phyloP scores from a whole-genome alignment of 2,888 invertebrate genomes.

The Augiades crinisus region DNA sequence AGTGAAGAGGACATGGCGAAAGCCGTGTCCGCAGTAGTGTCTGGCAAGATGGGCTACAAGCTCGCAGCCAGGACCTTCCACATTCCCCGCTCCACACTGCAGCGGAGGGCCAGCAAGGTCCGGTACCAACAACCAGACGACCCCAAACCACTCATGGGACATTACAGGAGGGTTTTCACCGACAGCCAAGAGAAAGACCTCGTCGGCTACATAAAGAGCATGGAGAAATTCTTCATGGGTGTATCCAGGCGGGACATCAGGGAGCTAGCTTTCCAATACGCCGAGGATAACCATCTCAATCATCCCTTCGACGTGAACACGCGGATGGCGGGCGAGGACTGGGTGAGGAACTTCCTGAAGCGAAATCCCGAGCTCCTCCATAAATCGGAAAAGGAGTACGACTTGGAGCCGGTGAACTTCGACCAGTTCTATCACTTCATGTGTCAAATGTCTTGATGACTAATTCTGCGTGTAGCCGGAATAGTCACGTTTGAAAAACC shows the following conservation, averaged over 20 bases:
- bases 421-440: conserved; percentile 78
- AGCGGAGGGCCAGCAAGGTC: conserved; percentile 72
- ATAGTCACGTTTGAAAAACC: conserved; percentile 47
- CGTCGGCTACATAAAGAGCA: conserved; percentile 75
- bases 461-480: conserved; percentile 35
- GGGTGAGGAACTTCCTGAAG: conserved; percentile 76
- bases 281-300: conserved; percentile 67
- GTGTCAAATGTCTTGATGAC: conserved; percentile 72
- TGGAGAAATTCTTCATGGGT: conserved; percentile 75
- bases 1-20: conserved; percentile 76
- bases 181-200: conserved; percentile 73
- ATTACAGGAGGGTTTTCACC: conserved; percentile 73
- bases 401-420: conserved; percentile 72
- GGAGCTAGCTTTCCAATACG: conserved; percentile 75
- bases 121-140: conserved; percentile 71
- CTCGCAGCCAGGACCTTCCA: conserved; percentile 73
- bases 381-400: conserved; percentile 59
- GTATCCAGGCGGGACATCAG: conserved; percentile 72
- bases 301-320: conserved; percentile 73
- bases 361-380: conserved; percentile 69
- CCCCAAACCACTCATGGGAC: conserved; percentile 72
- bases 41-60: conserved; percentile 78
- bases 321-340: conserved; percentile 76
- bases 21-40: conserved; percentile 74
- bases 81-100: conserved; percentile 73